Conservation (phyloP, 2,888 invertebrate genomes). For the Metalampra italica region DNA sequence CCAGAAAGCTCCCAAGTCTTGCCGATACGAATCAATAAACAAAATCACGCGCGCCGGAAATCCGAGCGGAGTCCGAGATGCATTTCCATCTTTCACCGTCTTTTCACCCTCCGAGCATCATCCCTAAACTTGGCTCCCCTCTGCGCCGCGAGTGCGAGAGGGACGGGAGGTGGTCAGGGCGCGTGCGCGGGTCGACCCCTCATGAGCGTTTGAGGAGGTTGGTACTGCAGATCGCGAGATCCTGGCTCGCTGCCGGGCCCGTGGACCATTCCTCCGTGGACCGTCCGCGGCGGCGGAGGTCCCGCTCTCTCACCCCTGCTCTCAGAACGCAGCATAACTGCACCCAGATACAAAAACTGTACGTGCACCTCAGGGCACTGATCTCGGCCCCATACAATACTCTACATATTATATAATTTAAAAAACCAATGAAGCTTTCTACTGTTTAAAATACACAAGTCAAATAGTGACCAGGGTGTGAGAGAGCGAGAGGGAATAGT, state of each 20-base stretch:
- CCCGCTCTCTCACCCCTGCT: slow-evolving; percentile 70
- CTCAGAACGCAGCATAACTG: slow-evolving; percentile 35
- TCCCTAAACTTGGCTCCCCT: slow-evolving; percentile 60
- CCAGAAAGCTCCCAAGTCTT: slow-evolving; percentile 47
- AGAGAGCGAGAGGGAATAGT: slow-evolving; percentile 66
- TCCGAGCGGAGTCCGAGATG: slow-evolving; percentile 75
- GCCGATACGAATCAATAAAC: slow-evolving; percentile 73
- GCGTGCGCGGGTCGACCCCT: slow-evolving; percentile 73
- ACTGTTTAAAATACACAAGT: background rate
- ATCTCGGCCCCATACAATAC: slow-evolving; percentile 18
- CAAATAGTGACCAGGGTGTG: slow-evolving; percentile 51
- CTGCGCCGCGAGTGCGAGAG: slow-evolving; percentile 37
- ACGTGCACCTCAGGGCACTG: slow-evolving; percentile 34
- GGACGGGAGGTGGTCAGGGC: slow-evolving; percentile 41
- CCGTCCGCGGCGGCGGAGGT: slow-evolving; percentile 72
- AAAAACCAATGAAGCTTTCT: slow-evolving; percentile 2
- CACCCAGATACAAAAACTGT: slow-evolving; percentile 20
- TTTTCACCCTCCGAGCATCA: slow-evolving; percentile 74
- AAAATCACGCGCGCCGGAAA: slow-evolving; percentile 76
- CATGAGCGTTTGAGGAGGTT: slow-evolving; percentile 63
- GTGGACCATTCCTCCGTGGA: slow-evolving; percentile 70
- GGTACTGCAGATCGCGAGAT: slow-evolving; percentile 62
- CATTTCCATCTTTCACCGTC: slow-evolving; percentile 77
- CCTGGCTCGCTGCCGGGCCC: slow-evolving; percentile 63
- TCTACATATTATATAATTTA: slow-evolving; percentile 7